These are phyloP conservation scores for Pteropus rufus DNA, from an alignment of 2,797 vertebrate species.

Conservation along the genomic window DNA sequence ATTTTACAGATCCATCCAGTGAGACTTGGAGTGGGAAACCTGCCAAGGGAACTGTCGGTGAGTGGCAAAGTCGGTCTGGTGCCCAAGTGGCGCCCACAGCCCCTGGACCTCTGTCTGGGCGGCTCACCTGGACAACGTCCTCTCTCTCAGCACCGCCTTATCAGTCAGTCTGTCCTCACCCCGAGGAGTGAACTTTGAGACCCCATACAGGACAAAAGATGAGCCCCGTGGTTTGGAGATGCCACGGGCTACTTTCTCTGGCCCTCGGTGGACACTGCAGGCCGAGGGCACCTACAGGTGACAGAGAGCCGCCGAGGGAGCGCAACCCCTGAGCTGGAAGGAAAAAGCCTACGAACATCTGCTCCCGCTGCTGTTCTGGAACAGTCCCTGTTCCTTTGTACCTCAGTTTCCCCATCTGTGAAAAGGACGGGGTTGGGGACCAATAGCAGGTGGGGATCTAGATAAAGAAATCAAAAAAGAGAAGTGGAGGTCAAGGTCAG, in stretches of 20 bases:
- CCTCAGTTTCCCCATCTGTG: neutral
- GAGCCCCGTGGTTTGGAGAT: neutral
- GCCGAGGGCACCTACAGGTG: rapidly evolving
- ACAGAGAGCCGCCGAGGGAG: neutral
- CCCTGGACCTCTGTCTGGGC: neutral
- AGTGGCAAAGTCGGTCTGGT: neutral
- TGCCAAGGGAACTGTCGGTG: neutral
- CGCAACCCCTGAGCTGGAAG: neutral
- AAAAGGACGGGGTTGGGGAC: neutral
- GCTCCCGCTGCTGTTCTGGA: neutral
- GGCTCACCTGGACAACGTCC: rapidly evolving
- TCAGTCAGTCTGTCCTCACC: neutral
- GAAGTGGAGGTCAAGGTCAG: neutral
- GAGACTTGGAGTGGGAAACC: neutral
- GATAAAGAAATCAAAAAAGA: neutral
- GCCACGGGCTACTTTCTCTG: rapidly evolving
- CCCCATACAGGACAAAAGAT: rapidly evolving
- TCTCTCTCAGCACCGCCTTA: neutral
- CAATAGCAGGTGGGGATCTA: neutral
- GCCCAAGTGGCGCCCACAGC: neutral
- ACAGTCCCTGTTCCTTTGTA: neutral
- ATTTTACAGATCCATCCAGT: neutral
- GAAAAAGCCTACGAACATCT: neutral
- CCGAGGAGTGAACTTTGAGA: neutral
- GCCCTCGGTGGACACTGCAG: neutral